phyloP scores from a whole-genome alignment of 1,140 invertebrate species.

The Zophobas atratus region DNA sequence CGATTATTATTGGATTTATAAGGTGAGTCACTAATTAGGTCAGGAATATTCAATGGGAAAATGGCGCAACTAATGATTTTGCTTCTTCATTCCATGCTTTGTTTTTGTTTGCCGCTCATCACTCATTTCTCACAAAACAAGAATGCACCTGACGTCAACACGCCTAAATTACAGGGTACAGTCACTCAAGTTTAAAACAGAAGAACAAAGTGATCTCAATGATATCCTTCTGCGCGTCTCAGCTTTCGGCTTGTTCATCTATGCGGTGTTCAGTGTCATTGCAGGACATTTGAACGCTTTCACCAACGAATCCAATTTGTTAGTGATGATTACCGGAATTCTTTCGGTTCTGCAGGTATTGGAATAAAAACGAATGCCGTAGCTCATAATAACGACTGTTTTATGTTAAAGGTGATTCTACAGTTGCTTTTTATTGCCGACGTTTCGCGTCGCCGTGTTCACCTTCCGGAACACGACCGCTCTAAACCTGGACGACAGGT shows the following conservation, averaged over 20 bases:
- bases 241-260: constrained; percentile 92
- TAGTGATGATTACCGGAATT: constrained; percentile 91
- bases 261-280: constrained; percentile 94
- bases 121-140: constrained; percentile 49
- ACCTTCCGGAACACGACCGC: constrained; percentile 90
- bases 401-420: constrained; percentile 80
- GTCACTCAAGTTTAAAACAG: constrained; percentile 89
- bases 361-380: constrained; percentile 54
- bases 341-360: constrained; percentile 86
- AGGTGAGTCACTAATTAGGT: constrained; percentile 72
- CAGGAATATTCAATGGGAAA: neutral
- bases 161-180: constrained; percentile 79
- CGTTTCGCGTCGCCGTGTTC: constrained; percentile 91
- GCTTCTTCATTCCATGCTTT: constrained; percentile 41
- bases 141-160: constrained; percentile 58
- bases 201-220: constrained; percentile 90
- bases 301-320: constrained; percentile 87
- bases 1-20: constrained; percentile 92
- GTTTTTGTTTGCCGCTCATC: constrained; percentile 57
- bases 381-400: constrained; percentile 10
- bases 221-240: constrained; percentile 93
- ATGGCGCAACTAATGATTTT: constrained; percentile 24
- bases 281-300: constrained; percentile 88
- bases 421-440: constrained; percentile 97
- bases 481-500: constrained; percentile 95